Conservation (phyloP, 2,888 invertebrate genomes). For the Busseola fusca region DNA sequence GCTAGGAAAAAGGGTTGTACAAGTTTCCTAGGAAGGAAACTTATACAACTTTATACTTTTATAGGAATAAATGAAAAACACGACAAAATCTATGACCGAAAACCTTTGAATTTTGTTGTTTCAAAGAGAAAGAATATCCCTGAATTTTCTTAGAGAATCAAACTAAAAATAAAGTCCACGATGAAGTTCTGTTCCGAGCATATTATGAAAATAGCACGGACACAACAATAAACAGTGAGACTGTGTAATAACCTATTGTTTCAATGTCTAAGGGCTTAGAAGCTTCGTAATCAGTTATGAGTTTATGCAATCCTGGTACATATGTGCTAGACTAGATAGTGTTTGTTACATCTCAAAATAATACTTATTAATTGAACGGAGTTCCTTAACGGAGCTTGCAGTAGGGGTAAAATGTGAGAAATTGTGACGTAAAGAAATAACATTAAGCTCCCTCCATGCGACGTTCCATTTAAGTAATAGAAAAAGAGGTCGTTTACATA, state of each 20-base stretch:
- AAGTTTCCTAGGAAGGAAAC: background rate
- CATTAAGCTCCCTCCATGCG: too few relatives aligned
- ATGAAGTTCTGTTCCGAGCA: slow-evolving; percentile 18
- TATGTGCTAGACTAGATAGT: slow-evolving; percentile 23
- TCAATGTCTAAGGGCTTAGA: slow-evolving; percentile 32
- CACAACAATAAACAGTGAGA: slow-evolving; percentile 29
- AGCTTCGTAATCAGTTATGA: slow-evolving; percentile 22
- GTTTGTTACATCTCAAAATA: background rate
- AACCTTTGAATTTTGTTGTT: background rate
- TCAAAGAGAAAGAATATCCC: background rate
- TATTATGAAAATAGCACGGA: slow-evolving; percentile 25
- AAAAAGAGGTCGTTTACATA: too few relatives aligned
- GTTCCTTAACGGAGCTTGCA: too few relatives aligned
- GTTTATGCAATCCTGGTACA: slow-evolving; percentile 47
- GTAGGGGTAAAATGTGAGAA: too few relatives aligned
- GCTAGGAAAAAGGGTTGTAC: slow-evolving; percentile 4
- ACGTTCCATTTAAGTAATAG: too few relatives aligned
- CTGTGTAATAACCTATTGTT: slow-evolving; percentile 50
- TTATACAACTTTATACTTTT: too few relatives aligned
- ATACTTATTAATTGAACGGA: too few relatives aligned
- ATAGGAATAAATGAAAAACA: too few relatives aligned
- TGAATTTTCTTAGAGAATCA: slow-evolving; percentile 9
- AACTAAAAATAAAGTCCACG: slow-evolving; percentile 8
- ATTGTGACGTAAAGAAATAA: too few relatives aligned
- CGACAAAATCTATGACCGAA: background rate